Base-by-base conservation (phyloP, 2,888 invertebrate genomes). In the Aleiodes testaceus region DNA sequence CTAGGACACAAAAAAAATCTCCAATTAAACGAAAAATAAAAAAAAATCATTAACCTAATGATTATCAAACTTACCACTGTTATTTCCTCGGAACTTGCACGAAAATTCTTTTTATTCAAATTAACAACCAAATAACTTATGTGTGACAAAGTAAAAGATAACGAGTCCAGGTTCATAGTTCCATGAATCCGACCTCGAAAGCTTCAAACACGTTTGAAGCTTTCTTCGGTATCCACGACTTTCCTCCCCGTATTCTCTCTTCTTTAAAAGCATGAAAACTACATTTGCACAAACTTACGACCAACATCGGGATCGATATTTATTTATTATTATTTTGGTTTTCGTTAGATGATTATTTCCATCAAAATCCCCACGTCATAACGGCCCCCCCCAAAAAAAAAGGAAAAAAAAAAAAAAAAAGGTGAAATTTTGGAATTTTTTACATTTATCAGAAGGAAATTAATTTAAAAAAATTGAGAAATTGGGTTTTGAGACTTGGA, bases 121-220 rank as follows among this genome's bases (percentile, higher is more conserved):
- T 95, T 95, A 90, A 93, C 92, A 92, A 97, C 95, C 91, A 97
- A 95, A 93, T 95, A 95, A 94, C 95, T 95, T 91, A 98, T 97
- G 94, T 97, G 97, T 93, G 96, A 95, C 94, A 97, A 94, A 93
- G 97, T 95, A 94, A 97, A 95, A 92, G 95, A 96, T 93, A 97
- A 93, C 93, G 97, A 94, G 93, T 97, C 97, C 93, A 97, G 96
- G 95, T 96, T 96, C 97, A 97, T 97, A 96, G 95, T 96, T 96
- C 95, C 95, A 93, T 93, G 91, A 92, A 93, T 91, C 91, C 93
- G 92, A 92, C 93, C 92, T 92, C 94, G 95, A 95, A 95, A 95
- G 95, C 95, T 95, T 95, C 95, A 95, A 95, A 94, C 91, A 91
- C 90, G 91, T 92, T 94, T 95, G 95, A 95, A 95, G 95, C 95